Evolutionary conservation across 2,888 invertebrate genomes (phyloP).

Genomic region (Ommatoiulus sabulosus): DNA sequence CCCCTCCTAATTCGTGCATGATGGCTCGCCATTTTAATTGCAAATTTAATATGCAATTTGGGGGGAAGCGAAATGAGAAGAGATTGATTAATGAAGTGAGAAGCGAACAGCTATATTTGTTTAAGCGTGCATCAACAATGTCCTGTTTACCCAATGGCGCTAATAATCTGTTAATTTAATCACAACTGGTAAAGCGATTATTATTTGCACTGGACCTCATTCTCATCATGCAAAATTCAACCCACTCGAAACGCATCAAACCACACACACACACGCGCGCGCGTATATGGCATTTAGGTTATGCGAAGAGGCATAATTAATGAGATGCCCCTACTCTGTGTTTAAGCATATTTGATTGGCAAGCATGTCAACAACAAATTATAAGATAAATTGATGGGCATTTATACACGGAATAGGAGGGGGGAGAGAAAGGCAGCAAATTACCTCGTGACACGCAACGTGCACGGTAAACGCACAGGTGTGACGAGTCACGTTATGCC

Average conservation of each 20-base stretch:
- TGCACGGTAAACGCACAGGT: conserved; percentile 15
- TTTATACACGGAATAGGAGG: conserved; percentile 44
- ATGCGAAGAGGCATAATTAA: conserved; percentile 25
- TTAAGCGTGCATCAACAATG: conserved; percentile 29
- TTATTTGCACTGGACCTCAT: conserved; percentile 46
- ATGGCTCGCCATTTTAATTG: not conserved
- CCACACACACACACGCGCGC: not conserved
- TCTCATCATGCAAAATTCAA: conserved; percentile 42
- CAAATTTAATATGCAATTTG: conserved; percentile 48
- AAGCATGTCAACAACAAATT: conserved; percentile 47
- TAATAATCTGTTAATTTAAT: conserved; percentile 52
- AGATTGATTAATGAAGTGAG: conserved; percentile 52
- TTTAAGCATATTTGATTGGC: conserved; percentile 47
- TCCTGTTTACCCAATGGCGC: conserved; percentile 28
- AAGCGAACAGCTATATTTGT: conserved; percentile 47
- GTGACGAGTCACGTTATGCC: conserved; percentile 45
- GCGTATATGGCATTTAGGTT: not conserved
- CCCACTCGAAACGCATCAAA: not conserved
- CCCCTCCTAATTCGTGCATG: not conserved
- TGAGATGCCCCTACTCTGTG: conserved; percentile 37
- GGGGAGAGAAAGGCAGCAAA: not conserved
- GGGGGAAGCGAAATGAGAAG: conserved; percentile 20
- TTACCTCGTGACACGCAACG: conserved; percentile 8
- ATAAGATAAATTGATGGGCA: conserved; percentile 45
- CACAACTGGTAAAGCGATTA: conserved; percentile 46